Conservation (phyloP, 2,797 vertebrate genomes). For the Prionace glauca region DNA sequence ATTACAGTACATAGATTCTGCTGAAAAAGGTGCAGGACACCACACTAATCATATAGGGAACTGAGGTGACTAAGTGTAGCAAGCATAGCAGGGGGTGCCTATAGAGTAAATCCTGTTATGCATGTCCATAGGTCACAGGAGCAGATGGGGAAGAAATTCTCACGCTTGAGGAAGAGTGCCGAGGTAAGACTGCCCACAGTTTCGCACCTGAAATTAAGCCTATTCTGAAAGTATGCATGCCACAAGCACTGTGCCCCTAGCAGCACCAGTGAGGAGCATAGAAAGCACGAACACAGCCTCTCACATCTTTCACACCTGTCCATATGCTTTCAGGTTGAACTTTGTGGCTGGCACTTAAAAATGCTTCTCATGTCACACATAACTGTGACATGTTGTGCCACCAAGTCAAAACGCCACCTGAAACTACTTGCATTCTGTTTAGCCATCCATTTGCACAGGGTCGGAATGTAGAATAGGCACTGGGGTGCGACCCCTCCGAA, state of each 20-base stretch:
- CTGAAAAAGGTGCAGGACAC: not conserved
- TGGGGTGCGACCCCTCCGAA: too few species aligned
- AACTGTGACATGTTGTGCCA: not conserved
- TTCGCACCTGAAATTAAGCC: not conserved
- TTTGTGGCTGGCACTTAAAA: slow-evolving; percentile 20
- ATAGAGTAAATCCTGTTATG: not conserved
- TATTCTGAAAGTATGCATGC: not conserved
- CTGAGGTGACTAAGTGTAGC: not conserved
- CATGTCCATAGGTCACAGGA: not conserved
- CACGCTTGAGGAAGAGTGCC: not conserved
- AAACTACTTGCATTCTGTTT: not conserved
- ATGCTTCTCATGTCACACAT: not conserved
- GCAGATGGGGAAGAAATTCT: not conserved
- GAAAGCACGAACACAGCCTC: not conserved
- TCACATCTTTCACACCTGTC: slow-evolving; percentile 18
- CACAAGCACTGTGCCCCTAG: not conserved
- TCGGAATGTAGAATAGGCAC: not conserved
- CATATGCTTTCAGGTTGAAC: slow-evolving; percentile 20
- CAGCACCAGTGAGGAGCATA: not conserved
- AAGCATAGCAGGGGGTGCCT: not conserved
- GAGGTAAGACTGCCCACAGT: not conserved
- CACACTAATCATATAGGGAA: not conserved
- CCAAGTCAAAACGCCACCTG: not conserved
- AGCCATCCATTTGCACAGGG: not conserved
- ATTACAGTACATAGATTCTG: not conserved